Evolutionary conservation across 2,113 vertebrate species (phyloP), one percentile per base, ranked within the genome.

Genomic region (Urocolius indicus): DNA sequence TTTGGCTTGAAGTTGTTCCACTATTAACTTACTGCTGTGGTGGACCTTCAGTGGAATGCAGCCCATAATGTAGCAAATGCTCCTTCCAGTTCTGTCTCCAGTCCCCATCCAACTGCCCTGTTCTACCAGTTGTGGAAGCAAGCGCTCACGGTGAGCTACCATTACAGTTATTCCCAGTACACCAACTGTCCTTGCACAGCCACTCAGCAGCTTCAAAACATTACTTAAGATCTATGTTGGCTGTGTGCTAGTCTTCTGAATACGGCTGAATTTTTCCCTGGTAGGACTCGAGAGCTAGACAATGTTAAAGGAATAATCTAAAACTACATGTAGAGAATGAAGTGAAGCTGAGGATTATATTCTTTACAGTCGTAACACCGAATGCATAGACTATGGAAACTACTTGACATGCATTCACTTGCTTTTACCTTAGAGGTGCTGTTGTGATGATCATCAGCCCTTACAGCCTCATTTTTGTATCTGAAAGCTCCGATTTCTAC

Each of bases 61-160:
- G 38, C 10, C 48, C 15, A 8, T 24, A 23, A 18, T 0, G 2
- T 9, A 80, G 46, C 41, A 76, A 46, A 74, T 0, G 5, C 2
- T 51, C 24, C 49, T 77, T 43, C 18, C 55, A 54, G 3, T 66
- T 57, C 32, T 20, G 10, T 41, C 27, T 79, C 8, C 80, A 89
- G 36, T 27, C 45, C 20, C 65, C 7, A 15, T 14, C 14, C 54
- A 38, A 27, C 22, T 54, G 23, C 27, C 18, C 36, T 29, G 6
- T 19, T 61, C 27, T 36, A 57, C 24, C 63, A 29, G 11, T 5
- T 55, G 27, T 46, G 30, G 46, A 62, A 81, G 45, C 19, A 16
- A 51, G 14, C 29, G 30, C 13, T 80, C 55, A n/a, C 4, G 14
- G 27, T 8, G 32, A 62, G 32, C 19, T 24, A 74, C 19, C 13